phyloP scores from a whole-genome alignment of 2,888 invertebrate genomes.

The Limenitis camilla region DNA sequence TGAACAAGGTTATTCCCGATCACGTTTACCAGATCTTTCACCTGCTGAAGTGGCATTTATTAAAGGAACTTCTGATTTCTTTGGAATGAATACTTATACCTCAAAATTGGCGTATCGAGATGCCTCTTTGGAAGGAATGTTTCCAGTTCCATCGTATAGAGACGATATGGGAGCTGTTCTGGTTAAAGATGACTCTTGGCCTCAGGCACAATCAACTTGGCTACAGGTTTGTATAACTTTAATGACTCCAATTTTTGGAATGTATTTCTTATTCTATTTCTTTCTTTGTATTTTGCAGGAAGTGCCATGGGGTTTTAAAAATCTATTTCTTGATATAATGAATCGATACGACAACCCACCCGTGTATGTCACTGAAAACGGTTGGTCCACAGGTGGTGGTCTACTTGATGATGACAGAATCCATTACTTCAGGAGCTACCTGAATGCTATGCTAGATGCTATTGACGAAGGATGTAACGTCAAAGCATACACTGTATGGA shows the following conservation, averaged over 20 bases:
- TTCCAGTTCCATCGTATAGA: slow-evolving; percentile 48
- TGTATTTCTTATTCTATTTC: neutral
- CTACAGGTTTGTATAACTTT: slow-evolving; percentile 36
- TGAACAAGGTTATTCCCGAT: slow-evolving; percentile 57
- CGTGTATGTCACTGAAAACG: slow-evolving; percentile 76
- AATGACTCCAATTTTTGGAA: neutral
- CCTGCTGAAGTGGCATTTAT: slow-evolving; percentile 73
- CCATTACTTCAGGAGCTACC: slow-evolving; percentile 52
- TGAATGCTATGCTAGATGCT: slow-evolving; percentile 61
- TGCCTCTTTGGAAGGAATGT: slow-evolving; percentile 51
- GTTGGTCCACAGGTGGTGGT: slow-evolving; percentile 66
- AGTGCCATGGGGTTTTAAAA: slow-evolving; percentile 76
- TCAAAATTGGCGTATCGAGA: slow-evolving; percentile 56
- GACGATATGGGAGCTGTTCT: slow-evolving; percentile 50
- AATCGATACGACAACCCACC: slow-evolving; percentile 69
- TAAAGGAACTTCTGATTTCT: slow-evolving; percentile 77
- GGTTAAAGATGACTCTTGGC: slow-evolving; percentile 45
- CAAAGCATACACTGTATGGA: slow-evolving; percentile 75
- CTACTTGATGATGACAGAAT: slow-evolving; percentile 65
- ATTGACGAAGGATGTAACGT: slow-evolving; percentile 63
- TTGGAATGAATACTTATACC: slow-evolving; percentile 79
- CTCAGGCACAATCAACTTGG: slow-evolving; percentile 43
- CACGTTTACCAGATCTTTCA: slow-evolving; percentile 67
- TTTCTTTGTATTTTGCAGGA: slow-evolving; percentile 42
- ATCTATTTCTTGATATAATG: slow-evolving; percentile 68